Evolutionary conservation across 2,797 vertebrate species (phyloP).

Genomic region (Gymnothorax javanicus): DNA sequence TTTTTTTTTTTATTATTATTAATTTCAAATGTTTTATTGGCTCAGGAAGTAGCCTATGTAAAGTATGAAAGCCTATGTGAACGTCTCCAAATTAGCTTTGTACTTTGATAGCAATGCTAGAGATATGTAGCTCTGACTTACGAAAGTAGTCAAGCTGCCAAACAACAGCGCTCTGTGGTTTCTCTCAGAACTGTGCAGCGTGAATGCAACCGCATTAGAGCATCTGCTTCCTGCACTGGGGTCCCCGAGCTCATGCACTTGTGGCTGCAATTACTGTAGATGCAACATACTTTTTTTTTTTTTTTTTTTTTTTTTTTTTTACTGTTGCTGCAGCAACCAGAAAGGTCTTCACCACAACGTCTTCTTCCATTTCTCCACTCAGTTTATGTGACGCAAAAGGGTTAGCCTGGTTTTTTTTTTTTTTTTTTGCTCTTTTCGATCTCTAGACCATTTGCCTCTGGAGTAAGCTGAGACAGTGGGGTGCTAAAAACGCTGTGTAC

Average conservation of each 20-base stretch:
- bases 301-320: not conserved
- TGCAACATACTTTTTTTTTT: not conserved
- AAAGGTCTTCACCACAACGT: not conserved
- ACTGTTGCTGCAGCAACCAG: not conserved
- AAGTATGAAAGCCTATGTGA: not conserved
- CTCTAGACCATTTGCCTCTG: not conserved
- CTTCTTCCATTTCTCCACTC: not conserved
- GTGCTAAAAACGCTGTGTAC: not conserved
- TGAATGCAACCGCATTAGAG: not conserved
- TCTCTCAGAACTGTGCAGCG: not conserved
- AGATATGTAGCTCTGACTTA: not conserved
- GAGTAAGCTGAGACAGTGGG: not conserved
- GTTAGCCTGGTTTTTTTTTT: not conserved
- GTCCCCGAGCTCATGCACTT: not conserved
- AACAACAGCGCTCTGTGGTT: not conserved
- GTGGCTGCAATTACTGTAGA: not conserved
- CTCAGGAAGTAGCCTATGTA: not conserved
- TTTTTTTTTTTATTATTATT: too few species aligned
- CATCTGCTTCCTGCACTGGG: not conserved
- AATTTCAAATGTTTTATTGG: not conserved
- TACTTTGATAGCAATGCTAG: not conserved
- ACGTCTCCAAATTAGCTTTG: not conserved
- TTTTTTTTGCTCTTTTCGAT: conserved; percentile 6
- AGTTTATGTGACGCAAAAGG: not conserved
- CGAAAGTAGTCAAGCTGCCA: not conserved